Evolutionary conservation across 2,113 vertebrate species (phyloP).

Genomic region (Erpornis zantholeuca): DNA sequence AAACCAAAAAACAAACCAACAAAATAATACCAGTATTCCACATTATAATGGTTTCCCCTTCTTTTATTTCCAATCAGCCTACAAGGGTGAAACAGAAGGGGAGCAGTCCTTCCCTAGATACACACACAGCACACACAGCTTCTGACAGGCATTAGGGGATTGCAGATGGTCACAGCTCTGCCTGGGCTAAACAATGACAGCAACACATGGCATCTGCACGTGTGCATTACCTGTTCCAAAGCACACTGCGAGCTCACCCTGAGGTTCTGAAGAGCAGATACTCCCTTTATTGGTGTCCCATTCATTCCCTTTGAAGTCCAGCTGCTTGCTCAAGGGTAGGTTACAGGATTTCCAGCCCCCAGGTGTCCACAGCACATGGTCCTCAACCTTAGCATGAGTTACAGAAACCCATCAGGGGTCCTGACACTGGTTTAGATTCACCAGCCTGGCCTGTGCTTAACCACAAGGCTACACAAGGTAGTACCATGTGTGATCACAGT

Average conservation of each 20-base stretch:
- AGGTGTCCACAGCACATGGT: rapidly evolving
- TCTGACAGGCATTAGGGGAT: not conserved
- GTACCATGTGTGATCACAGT: rapidly evolving
- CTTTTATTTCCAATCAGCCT: not conserved
- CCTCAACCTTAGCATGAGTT: not conserved
- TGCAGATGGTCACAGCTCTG: not conserved
- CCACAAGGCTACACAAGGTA: rapidly evolving
- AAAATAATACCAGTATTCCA: not conserved
- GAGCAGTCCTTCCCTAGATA: not conserved
- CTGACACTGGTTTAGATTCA: not conserved
- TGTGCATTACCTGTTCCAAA: not conserved
- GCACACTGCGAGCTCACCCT: rapidly evolving
- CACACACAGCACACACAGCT: not conserved
- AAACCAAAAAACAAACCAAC: not conserved
- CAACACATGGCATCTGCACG: not conserved
- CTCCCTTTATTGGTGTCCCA: not conserved
- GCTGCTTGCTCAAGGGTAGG: rapidly evolving
- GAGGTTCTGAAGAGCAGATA: not conserved
- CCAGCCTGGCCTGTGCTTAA: not conserved
- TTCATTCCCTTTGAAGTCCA: not conserved
- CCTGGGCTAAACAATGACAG: not conserved
- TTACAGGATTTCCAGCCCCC: not conserved
- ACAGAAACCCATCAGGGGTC: not conserved
- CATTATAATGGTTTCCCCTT: not conserved
- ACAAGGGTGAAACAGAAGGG: not conserved